Evolutionary conservation across 30 jellyfish, hydroid and myxozoan genomes (phyloP).

Genomic region (Cassiopea andromeda): DNA sequence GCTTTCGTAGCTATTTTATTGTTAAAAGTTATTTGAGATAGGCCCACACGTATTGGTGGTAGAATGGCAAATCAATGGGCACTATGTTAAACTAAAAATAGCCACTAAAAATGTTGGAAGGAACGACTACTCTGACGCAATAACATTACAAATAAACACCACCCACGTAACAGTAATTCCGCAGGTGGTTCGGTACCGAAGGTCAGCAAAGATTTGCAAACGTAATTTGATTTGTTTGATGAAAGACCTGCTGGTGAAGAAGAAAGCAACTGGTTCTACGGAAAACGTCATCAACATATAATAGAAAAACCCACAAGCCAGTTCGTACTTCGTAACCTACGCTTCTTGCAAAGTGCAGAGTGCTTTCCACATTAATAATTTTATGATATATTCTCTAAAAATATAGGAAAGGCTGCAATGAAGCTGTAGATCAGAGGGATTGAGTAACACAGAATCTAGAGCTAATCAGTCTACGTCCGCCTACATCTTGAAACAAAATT

Average conservation of each 20-base stretch:
- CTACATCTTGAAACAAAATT: too few relatives aligned
- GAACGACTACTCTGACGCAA: background rate
- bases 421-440: too few relatives aligned
- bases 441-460: too few relatives aligned
- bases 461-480: too few relatives aligned
- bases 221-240: conserved; percentile 6
- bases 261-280: conserved; percentile 12
- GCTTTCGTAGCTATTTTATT: too few relatives aligned
- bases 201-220: background rate
- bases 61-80: too few relatives aligned
- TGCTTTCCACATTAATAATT: too few relatives aligned
- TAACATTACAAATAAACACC: background rate
- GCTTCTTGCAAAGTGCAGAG: too few relatives aligned
- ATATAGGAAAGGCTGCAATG: too few relatives aligned
- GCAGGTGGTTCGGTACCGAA: background rate
- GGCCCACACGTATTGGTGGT: too few relatives aligned
- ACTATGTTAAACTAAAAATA: background rate
- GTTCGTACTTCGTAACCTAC: background rate
- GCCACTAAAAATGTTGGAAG: background rate
- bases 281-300: background rate
- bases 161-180: background rate
- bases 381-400: too few relatives aligned
- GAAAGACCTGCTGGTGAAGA: background rate
- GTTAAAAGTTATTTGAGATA: too few relatives aligned
- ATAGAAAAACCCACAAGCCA: background rate